Percentiles rank a stretch among this genome's conserved stretches.
phyloP scores from a whole-genome alignment of 2,797 vertebrate species.

The Phyllotis vaccarum region DNA sequence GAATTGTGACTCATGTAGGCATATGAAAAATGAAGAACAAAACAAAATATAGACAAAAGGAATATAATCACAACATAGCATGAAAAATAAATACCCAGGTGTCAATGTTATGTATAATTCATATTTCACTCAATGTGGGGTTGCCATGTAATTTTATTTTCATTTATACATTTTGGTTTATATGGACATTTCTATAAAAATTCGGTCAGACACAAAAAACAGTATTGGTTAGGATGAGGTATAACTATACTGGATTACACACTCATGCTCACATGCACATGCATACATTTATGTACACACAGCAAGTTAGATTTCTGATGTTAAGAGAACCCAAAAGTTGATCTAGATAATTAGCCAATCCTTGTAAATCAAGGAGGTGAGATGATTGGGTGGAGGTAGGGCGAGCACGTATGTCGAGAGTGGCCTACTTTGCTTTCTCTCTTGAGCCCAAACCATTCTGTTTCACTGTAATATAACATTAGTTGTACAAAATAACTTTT shows the following conservation, averaged over 20 bases:
- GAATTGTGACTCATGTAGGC: no score
- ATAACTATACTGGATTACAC: not conserved
- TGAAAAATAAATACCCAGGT: constrained; percentile 11
- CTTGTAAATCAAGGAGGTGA: not conserved
- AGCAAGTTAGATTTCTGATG: not conserved
- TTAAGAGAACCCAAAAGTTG: not conserved
- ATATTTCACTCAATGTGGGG: not conserved
- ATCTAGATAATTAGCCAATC: not conserved
- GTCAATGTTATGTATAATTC: not conserved
- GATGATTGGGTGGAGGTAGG: not conserved
- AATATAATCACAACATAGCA: not conserved
- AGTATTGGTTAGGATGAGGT: not conserved
- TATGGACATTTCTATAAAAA: not conserved
- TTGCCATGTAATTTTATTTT: constrained; percentile 5
- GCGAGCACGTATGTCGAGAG: not conserved
- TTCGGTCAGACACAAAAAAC: not conserved
- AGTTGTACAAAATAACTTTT: not conserved
- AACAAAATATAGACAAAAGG: no score
- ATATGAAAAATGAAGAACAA: constrained; percentile 16
- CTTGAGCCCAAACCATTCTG: not conserved
- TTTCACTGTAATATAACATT: not conserved
- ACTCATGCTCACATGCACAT: no score
- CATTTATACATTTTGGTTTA: not conserved
- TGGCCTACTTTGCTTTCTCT: not conserved
- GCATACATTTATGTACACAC: not conserved